Percentiles rank a stretch among this genome's conserved stretches.
Conservation (phyloP, 1,140 invertebrate species). For the Dendroctonus ponderosae region DNA sequence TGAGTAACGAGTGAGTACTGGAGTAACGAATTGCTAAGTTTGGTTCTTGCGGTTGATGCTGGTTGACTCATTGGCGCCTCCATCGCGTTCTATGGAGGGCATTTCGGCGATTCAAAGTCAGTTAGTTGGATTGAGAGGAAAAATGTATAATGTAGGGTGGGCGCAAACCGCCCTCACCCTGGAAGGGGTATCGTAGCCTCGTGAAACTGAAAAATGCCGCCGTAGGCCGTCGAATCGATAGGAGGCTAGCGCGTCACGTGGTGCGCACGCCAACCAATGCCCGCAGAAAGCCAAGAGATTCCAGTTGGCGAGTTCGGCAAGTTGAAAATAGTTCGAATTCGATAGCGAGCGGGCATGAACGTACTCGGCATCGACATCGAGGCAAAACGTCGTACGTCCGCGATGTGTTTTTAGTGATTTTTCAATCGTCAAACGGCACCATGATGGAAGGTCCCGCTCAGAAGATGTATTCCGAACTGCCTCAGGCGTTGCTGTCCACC, state of each 20-base stretch:
- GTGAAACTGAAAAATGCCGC: slow-evolving; percentile 75
- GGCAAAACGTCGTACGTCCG: slow-evolving; percentile 10
- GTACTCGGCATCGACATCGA: no score
- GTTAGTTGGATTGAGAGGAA: slow-evolving; percentile 5
- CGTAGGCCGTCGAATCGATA: slow-evolving; percentile 72
- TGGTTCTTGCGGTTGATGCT: background rate
- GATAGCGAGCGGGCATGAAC: slow-evolving; percentile 35
- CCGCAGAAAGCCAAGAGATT: slow-evolving; percentile 27
- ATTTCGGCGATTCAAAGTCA: no score
- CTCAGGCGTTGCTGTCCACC: slow-evolving; percentile 50
- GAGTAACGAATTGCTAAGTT: background rate
- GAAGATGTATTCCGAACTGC: slow-evolving; percentile 50
- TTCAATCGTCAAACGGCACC: slow-evolving; percentile 3
- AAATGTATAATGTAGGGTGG: slow-evolving; percentile 24
- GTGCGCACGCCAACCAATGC: slow-evolving; percentile 52
- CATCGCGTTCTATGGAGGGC: background rate
- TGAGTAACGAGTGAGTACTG: no score
- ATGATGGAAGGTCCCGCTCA: slow-evolving; percentile 51
- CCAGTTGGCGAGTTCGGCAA: slow-evolving; percentile 31
- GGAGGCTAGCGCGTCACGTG: slow-evolving; percentile 60
- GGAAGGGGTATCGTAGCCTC: slow-evolving; percentile 47
- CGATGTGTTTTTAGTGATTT: slow-evolving; percentile 27
- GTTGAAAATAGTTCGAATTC: slow-evolving; percentile 42
- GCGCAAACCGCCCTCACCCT: slow-evolving; percentile 26
- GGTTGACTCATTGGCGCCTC: background rate